A percentile compares a stretch with the other conserved stretches of the same genome.
Evolutionary conservation across 2,797 vertebrate genomes (phyloP).

Genomic region (Salarias fasciatus): DNA sequence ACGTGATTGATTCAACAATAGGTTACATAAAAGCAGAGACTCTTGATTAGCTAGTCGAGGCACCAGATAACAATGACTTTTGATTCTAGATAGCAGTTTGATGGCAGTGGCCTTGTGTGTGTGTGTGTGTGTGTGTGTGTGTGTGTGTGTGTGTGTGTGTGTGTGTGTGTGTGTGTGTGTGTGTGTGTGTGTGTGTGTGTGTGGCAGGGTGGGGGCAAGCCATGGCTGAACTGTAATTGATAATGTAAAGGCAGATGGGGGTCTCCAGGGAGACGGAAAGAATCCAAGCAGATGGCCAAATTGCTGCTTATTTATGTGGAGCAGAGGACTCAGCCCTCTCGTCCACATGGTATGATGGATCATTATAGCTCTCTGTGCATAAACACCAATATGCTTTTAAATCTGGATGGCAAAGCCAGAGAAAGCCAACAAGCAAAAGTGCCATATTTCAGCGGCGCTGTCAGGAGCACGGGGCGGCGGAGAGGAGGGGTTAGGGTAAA

Average conservation of each 20-base stretch:
- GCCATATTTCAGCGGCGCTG: constrained; percentile 91
- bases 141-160: constrained; percentile 1
- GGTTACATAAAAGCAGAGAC: neutral
- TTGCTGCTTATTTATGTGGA: constrained; percentile 97
- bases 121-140: neutral
- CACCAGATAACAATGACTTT: constrained; percentile 40
- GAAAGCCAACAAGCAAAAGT: constrained; percentile 80
- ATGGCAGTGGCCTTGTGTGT: neutral
- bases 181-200: neutral
- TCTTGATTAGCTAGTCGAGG: neutral
- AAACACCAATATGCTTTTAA: constrained; percentile 99
- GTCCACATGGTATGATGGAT: constrained; percentile 91
- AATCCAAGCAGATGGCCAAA: constrained; percentile 99
- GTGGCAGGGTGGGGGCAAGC: constrained; percentile 48
- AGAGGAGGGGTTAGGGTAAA: constrained; percentile 77
- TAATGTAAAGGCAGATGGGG: constrained; percentile 98
- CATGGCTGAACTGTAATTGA: constrained; percentile 98
- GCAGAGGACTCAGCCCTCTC: constrained; percentile 82
- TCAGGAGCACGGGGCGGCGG: constrained; percentile 62
- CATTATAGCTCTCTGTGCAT: constrained; percentile 94
- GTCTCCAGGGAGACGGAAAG: constrained; percentile 92
- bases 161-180: neutral
- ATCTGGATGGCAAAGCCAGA: constrained; percentile 89
- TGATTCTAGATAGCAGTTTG: constrained; percentile 47
- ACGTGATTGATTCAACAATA: neutral